These are phyloP conservation scores for Dendroctonus ponderosae DNA, from an alignment of 1,140 invertebrate genomes.

Conservation along the genomic window DNA sequence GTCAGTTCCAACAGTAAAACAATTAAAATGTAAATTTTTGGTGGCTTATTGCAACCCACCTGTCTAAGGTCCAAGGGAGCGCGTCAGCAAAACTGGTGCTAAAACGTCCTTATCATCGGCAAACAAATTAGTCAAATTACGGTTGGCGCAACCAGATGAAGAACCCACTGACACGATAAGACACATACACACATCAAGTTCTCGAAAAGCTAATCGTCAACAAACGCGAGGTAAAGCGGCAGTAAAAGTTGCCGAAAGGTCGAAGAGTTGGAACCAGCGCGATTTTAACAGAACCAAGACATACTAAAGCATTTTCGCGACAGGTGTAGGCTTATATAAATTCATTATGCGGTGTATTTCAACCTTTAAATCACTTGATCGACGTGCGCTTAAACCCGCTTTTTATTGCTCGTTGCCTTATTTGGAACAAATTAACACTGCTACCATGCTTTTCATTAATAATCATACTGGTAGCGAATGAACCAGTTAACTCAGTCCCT, in stretches of 20 bases:
- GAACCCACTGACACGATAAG: constrained; percentile 32
- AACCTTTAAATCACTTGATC: too few species aligned
- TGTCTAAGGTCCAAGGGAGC: not conserved
- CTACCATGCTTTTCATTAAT: too few species aligned
- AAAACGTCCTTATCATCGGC: constrained; percentile 21
- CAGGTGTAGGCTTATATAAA: constrained; percentile 13
- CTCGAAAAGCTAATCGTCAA: constrained; percentile 22
- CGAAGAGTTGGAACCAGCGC: constrained; percentile 13
- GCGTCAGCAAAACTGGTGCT: not conserved
- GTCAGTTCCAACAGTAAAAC: too few species aligned
- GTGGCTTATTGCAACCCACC: too few species aligned
- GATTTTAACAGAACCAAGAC: constrained; percentile 17
- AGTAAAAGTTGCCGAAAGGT: constrained; percentile 29
- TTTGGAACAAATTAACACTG: too few species aligned
- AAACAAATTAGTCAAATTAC: constrained; percentile 7
- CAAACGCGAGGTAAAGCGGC: constrained; percentile 4
- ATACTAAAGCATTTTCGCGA: constrained; percentile 11
- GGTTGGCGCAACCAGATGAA: constrained; percentile 2
- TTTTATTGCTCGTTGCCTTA: too few species aligned
- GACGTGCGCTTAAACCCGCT: too few species aligned
- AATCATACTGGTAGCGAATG: too few species aligned
- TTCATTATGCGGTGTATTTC: not conserved
- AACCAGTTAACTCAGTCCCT: too few species aligned
- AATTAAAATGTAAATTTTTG: too few species aligned
- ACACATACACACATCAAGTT: constrained; percentile 25